Evolutionary conservation across 1,140 invertebrate genomes (phyloP), one percentile per base, ranked within the genome.

Genomic region (Drosophila biarmipes): DNA sequence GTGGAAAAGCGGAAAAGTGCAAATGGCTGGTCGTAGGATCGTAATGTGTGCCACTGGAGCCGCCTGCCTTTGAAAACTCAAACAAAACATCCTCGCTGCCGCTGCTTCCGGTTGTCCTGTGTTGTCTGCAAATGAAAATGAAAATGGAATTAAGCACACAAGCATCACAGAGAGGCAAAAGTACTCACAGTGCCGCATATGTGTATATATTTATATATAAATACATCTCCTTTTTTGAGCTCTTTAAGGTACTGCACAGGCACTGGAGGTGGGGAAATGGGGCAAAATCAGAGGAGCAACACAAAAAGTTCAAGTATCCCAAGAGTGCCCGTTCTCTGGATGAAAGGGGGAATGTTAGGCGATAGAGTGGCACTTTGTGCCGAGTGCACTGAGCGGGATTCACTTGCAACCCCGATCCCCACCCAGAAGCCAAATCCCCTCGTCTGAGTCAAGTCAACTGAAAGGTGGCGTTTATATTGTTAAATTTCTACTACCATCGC

Each of bases 71-170:
- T 38, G 46, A 34, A 58, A 85, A 85, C 71, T 71, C 63, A 85
- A 80, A 85, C 76, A 84, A 76, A 80, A 59, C 54, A 29, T 27
- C 4, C 31, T 15, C 5, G 21, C 35, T 21, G 34, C 59, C 29
- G n/a, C 35, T 21, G 5, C 35, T 35, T 35, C 35, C 61, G 56
- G 38, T 34, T 53, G 35, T 57, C 37, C 34, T 53, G 45, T 46
- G 42, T 66, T 67, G 55, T 62, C 73, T 61, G 64, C 57, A 71
- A 84, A 80, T 80, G 80, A 85, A 84, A 84, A 76, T 80, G 77
- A 73, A 85, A 85, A 85, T 85, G 80, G 80, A 85, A 86, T 85
- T 86, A 85, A 85, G 80, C 76, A 73, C 80, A 84, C 52, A 85
- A 58, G 49, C 37, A 35, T 38, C 38, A 29, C 19, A 31, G 19